A percentile compares a stretch with the other conserved stretches of the same genome.
These are phyloP conservation scores for Mythimna lalbum DNA, from an alignment of 2,888 invertebrate species.

Conservation along the genomic window DNA sequence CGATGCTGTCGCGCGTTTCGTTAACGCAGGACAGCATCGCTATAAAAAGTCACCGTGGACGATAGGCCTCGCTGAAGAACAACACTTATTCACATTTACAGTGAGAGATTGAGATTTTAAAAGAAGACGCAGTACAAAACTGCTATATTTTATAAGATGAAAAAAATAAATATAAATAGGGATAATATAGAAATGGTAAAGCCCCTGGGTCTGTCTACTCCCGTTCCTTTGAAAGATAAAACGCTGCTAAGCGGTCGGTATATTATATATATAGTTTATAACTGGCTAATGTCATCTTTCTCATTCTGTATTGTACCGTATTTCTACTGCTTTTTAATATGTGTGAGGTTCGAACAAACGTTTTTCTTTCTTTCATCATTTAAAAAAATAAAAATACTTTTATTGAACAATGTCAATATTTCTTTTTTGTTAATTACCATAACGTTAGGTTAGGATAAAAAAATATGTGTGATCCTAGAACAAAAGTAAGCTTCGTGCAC, in stretches of 20 bases:
- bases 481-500: slow-evolving; percentile 58
- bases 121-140: not conserved
- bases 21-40: too few relatives aligned
- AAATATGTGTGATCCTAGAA: slow-evolving; percentile 63
- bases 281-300: slow-evolving; percentile 10
- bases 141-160: not conserved
- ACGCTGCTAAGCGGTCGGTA: slow-evolving; percentile 21
- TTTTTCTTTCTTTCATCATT: too few relatives aligned
- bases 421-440: slow-evolving; percentile 21
- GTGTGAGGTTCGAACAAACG: too few relatives aligned
- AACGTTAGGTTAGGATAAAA: slow-evolving; percentile 36
- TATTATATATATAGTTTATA: not conserved
- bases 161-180: too few relatives aligned
- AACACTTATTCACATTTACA: not conserved
- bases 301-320: too few relatives aligned
- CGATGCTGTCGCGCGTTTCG: too few relatives aligned
- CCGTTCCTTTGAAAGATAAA: slow-evolving; percentile 20
- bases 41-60: too few relatives aligned
- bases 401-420: slow-evolving; percentile 46
- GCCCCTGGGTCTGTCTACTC: not conserved
- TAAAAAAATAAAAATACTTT: slow-evolving; percentile 17
- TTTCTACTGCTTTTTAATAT: too few relatives aligned
- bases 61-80: too few relatives aligned
- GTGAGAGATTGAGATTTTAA: not conserved
- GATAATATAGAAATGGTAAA: slow-evolving; percentile 23